Conservation (phyloP, 2,888 invertebrate species). For the Scelioninae gen. 1 region DNA sequence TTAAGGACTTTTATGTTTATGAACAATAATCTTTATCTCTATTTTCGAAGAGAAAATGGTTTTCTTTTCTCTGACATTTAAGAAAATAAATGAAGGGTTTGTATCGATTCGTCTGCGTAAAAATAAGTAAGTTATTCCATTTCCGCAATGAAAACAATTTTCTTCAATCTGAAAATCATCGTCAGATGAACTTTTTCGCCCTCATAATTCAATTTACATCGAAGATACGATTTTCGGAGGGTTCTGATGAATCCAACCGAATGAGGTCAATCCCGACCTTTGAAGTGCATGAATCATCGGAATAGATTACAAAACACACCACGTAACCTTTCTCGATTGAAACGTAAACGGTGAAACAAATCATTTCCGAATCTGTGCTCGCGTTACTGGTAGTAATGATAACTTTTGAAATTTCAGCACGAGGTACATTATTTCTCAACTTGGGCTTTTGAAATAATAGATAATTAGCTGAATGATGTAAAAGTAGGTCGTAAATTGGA, state of each 20-base stretch:
- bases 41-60: too few species aligned
- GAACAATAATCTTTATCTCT: too few species aligned
- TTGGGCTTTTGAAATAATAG: neutral
- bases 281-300: conserved; percentile 30
- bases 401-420: neutral
- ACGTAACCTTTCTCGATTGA: conserved; percentile 25
- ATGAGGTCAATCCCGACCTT: conserved; percentile 23
- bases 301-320: conserved; percentile 22
- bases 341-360: conserved; percentile 29
- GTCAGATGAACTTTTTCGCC: conserved; percentile 10
- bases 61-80: too few species aligned
- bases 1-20: too few species aligned
- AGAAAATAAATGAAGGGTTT: neutral
- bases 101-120: conserved; percentile 12
- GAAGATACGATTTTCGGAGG: conserved; percentile 15
- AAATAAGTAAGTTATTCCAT: conserved; percentile 13
- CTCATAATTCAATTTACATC: conserved; percentile 27
- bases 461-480: neutral
- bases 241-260: conserved; percentile 12
- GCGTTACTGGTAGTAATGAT: neutral
- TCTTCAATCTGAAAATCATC: conserved; percentile 15
- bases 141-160: conserved; percentile 38
- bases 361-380: conserved; percentile 21
- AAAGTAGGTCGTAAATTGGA: neutral
- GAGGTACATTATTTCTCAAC: neutral